These are phyloP conservation scores for Ptychodera flava DNA, from an alignment of 35 echinoderm and acorn worm genomes.

Conservation along the genomic window DNA sequence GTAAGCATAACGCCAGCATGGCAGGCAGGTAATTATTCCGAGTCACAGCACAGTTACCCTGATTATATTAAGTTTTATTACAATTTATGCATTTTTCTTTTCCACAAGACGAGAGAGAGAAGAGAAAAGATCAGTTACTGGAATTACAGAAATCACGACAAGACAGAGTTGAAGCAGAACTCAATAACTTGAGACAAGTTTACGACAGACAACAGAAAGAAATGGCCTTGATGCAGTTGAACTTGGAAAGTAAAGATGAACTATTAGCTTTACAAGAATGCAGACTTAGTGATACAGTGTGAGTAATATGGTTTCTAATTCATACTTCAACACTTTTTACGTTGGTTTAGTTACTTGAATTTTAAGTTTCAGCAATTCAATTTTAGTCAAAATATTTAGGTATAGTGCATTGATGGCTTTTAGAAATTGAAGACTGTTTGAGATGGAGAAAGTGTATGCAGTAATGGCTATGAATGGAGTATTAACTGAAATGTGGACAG, in stretches of 20 bases:
- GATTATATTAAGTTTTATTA: too few species aligned
- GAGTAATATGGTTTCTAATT: neutral
- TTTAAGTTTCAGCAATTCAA: neutral
- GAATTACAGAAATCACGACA: slow-evolving; percentile 85
- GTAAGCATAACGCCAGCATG: too few species aligned
- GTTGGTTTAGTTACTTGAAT: neutral
- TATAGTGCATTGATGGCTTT: neutral
- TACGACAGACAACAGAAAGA: slow-evolving; percentile 85
- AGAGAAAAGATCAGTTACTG: slow-evolving; percentile 78
- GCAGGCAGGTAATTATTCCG: too few species aligned
- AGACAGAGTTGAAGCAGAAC: slow-evolving; percentile 79
- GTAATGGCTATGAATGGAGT: too few species aligned
- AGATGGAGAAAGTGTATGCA: too few species aligned
- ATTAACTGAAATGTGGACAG: too few species aligned
- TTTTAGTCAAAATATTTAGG: neutral
- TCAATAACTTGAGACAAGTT: slow-evolving; percentile 64
- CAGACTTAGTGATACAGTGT: slow-evolving; percentile 27
- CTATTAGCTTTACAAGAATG: slow-evolving; percentile 27
- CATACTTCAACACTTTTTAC: neutral
- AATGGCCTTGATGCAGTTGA: slow-evolving; percentile 73
- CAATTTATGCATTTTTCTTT: too few species aligned
- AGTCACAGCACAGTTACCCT: too few species aligned
- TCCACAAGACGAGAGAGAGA: slow-evolving; percentile 74
- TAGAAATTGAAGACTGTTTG: neutral
- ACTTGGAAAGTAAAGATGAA: slow-evolving; percentile 63